Conservation (phyloP, 2,797 vertebrate genomes). For the Megalops cyprinoides region DNA sequence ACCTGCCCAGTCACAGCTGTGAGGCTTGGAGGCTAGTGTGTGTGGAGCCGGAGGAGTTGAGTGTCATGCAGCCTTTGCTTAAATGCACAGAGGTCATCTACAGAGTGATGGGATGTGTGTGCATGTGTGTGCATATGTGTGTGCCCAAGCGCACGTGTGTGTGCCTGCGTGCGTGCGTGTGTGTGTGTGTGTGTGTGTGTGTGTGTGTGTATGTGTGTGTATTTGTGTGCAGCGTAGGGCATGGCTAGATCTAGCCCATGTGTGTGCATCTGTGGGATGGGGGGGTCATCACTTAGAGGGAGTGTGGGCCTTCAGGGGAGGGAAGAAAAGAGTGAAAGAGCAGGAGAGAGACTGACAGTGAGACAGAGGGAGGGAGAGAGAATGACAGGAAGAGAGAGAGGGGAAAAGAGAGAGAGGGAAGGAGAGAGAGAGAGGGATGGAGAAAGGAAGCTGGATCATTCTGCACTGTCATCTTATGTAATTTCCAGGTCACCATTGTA, state of each 20-base stretch:
- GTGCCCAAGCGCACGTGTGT: no score
- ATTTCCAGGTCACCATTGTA: slow-evolving; percentile 39
- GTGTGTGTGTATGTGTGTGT: no score
- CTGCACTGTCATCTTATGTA: slow-evolving; percentile 47
- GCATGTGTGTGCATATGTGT: no score
- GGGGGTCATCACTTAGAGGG: no score
- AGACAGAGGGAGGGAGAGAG: neutral
- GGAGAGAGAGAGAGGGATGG: neutral
- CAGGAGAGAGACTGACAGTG: neutral
- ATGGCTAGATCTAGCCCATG: no score
- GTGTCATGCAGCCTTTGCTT: no score
- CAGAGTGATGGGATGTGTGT: no score
- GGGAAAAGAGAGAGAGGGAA: neutral
- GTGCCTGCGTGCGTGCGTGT: no score
- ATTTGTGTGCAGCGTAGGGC: no score
- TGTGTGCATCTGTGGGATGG: no score
- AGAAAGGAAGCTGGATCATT: slow-evolving; percentile 20
- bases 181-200: no score
- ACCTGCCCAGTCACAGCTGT: neutral
- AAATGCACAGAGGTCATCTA: no score
- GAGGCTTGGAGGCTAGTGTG: neutral
- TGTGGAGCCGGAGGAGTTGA: neutral
- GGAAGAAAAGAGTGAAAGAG: neutral
- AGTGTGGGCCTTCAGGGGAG: neutral
- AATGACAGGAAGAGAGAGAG: neutral